Evolutionary conservation across 2,888 invertebrate genomes (phyloP).

Genomic region (Aethes cnicana): DNA sequence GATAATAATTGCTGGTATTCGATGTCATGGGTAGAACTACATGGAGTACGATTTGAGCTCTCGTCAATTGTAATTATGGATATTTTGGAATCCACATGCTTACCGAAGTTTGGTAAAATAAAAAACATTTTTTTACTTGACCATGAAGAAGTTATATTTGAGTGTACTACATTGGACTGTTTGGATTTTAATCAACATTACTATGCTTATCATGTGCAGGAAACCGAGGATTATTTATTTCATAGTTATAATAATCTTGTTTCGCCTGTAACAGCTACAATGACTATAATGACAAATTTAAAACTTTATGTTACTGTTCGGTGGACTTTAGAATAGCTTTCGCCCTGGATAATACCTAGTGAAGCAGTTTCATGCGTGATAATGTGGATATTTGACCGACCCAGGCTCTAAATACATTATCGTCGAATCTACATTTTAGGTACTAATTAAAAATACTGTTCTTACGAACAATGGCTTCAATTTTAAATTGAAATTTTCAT

Average conservation of each 20-base stretch:
- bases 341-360: no score
- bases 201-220: constrained; percentile 1
- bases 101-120: neutral
- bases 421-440: no score
- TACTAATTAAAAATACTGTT: no score
- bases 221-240: neutral
- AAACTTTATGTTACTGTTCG: constrained; percentile 1
- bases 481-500: no score
- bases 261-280: neutral
- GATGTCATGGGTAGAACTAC: neutral
- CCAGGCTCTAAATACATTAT: no score
- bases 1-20: constrained; percentile 1
- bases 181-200: constrained; percentile 1
- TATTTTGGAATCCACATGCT: neutral
- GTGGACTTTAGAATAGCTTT: constrained; percentile 1
- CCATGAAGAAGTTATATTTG: neutral
- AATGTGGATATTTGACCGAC: no score
- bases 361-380: no score
- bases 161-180: neutral
- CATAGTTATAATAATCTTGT: neutral
- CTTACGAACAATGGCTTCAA: no score
- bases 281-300: constrained; percentile 1
- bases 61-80: neutral
- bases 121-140: neutral
- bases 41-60: neutral